These are phyloP conservation scores for Dorcus parallelipipedus DNA, from an alignment of 2,888 invertebrate genomes.

Conservation along the genomic window DNA sequence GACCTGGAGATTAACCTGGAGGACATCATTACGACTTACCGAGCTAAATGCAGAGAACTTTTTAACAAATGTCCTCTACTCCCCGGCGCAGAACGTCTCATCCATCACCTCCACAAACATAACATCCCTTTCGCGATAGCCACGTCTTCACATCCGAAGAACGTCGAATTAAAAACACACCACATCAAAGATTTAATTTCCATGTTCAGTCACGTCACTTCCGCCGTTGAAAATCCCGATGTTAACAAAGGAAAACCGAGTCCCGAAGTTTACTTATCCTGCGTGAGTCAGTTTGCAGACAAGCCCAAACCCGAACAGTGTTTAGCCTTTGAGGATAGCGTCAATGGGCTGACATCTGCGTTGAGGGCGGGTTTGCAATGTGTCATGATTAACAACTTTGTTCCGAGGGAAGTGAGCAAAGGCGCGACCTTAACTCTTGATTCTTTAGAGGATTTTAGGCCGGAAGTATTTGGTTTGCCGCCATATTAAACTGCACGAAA, in stretches of 20 bases:
- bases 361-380: constrained; percentile 80
- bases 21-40: constrained; percentile 62
- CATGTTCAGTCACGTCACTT: constrained; percentile 73
- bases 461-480: constrained; percentile 84
- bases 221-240: constrained; percentile 78
- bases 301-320: constrained; percentile 64
- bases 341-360: constrained; percentile 82
- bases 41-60: constrained; percentile 51
- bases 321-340: constrained; percentile 89
- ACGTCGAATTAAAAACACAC: constrained; percentile 67
- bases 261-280: constrained; percentile 82
- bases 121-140: constrained; percentile 83
- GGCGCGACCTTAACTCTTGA: constrained; percentile 67
- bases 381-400: constrained; percentile 61
- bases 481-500: constrained; percentile 46
- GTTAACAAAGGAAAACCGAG: constrained; percentile 85
- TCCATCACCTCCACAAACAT: constrained; percentile 69
- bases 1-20: constrained; percentile 63
- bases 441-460: constrained; percentile 74
- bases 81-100: constrained; percentile 50
- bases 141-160: constrained; percentile 75
- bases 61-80: constrained; percentile 22
- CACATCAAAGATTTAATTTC: constrained; percentile 64
- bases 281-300: constrained; percentile 69
- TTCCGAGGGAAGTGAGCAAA: constrained; percentile 47